Evolutionary conservation across 2,113 vertebrate genomes (phyloP), one percentile per base, ranked within the genome.

Genomic region (Pholis gunnellus): DNA sequence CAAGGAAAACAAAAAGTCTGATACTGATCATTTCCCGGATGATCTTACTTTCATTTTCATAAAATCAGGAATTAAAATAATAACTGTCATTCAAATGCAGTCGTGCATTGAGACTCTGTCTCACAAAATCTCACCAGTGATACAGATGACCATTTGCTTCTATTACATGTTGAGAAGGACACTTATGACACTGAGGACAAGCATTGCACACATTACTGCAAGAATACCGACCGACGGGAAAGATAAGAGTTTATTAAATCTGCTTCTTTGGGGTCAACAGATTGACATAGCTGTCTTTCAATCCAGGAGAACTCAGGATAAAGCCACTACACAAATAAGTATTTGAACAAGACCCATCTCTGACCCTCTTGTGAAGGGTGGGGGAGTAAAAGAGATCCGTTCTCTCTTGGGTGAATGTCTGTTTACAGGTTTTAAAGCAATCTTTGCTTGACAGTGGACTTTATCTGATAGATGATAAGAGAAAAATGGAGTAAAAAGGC

Each of bases 11-110:
- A 18, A 44, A 22, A 2, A 66, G n/a, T 60, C 31, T 57, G 14
- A 44, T 46, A 31, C n/a, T 17, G 5, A 9, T 73, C 13, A 27
- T 83, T 75, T 84, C 63, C 77, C 70, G 84, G 48, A 67, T 42
- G 6, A 46, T 48, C 34, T 54, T 54, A 15, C 14, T 75, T 69
- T 70, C 20, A 57, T 79, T 74, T 76, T 59, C 36, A 46, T 22
- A 1, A 6, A 22, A 31, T 67, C 34, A 11, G 3, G 27, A 67
- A 67, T 57, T 48, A 2, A 83, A 73, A 72, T 36, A 44, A 65
- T 14, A 34, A 34, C 17, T 25, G 1, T 10, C 27, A 59, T 36
- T 67, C 20, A 68, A 36, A 60, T 1, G 64, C 10, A 75, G 17
- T 1, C 9, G 13, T 22, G 20, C 42, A 56, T 3, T 65, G 48